These are phyloP conservation scores for Geodia barretti DNA, from an alignment of 37 sponge, comb jelly and placozoan genomes.

Conservation along the genomic window DNA sequence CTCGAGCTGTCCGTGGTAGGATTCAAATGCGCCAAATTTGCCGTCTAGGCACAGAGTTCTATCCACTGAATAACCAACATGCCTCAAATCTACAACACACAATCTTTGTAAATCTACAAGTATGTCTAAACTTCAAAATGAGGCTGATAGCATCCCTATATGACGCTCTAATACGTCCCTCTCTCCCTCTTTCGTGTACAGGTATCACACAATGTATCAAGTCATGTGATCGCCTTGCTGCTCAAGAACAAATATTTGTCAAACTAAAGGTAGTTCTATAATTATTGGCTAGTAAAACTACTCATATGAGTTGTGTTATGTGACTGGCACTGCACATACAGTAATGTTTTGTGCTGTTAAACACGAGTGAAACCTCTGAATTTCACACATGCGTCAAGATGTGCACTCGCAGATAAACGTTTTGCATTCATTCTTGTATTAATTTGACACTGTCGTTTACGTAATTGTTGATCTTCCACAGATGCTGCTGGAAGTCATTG, in stretches of 20 bases:
- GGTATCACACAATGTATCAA: slow-evolving; percentile 38
- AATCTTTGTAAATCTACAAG: too few species aligned
- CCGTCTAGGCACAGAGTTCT: too few species aligned
- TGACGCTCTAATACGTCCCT: not conserved
- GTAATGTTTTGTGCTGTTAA: not conserved
- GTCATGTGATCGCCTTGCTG: slow-evolving; percentile 23
- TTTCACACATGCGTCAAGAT: too few species aligned
- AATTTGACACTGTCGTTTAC: not conserved
- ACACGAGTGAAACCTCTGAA: too few species aligned
- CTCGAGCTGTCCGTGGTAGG: too few species aligned
- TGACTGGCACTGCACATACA: not conserved
- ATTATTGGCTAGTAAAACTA: too few species aligned
- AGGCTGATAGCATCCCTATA: not conserved
- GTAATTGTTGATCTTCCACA: slow-evolving; percentile 4
- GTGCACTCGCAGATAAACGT: too few species aligned
- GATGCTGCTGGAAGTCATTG: slow-evolving; percentile 28
- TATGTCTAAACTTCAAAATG: too few species aligned
- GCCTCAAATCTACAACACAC: too few species aligned
- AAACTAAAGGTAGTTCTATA: slow-evolving; percentile 38
- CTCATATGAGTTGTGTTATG: not conserved
- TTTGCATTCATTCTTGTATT: too few species aligned
- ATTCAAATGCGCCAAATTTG: too few species aligned
- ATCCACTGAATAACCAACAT: too few species aligned
- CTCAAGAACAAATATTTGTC: slow-evolving; percentile 28
- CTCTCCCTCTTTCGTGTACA: not conserved